Evolutionary conservation across 1,140 invertebrate species (phyloP).

Genomic region (Tetranychus cinnabarinus): DNA sequence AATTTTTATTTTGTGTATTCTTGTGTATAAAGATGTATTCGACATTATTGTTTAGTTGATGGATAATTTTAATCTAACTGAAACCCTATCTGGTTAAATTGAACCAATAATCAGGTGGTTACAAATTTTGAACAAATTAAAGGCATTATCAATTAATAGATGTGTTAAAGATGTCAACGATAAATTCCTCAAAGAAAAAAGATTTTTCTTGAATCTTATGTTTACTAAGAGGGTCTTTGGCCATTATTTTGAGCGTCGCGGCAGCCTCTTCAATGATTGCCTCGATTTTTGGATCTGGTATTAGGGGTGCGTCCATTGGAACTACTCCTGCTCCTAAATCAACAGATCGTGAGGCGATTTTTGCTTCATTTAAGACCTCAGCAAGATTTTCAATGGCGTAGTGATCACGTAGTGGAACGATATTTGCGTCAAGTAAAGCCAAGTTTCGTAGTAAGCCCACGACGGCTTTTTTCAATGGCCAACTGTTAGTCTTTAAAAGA

Average conservation of each 20-base stretch:
- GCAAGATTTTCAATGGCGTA: slow-evolving; percentile 82
- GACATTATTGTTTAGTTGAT: too few species aligned
- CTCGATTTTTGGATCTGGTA: slow-evolving; percentile 91
- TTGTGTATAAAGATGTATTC: too few species aligned
- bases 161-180: too few species aligned
- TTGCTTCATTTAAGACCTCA: slow-evolving; percentile 72
- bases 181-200: too few species aligned
- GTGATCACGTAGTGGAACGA: slow-evolving; percentile 71
- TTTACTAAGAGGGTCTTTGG: slow-evolving; percentile 72
- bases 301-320: slow-evolving; percentile 35
- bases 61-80: too few species aligned
- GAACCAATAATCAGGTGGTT: too few species aligned
- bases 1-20: too few species aligned
- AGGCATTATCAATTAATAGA: too few species aligned
- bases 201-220: slow-evolving; percentile 39
- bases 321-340: too few species aligned
- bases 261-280: slow-evolving; percentile 89
- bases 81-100: too few species aligned
- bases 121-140: too few species aligned
- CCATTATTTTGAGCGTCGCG: slow-evolving; percentile 87
- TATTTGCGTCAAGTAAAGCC: slow-evolving; percentile 81
- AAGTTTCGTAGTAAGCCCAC: slow-evolving; percentile 90
- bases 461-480: slow-evolving; percentile 74
- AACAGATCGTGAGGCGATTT: slow-evolving; percentile 34
- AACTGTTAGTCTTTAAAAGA: slow-evolving; percentile 73